These are phyloP conservation scores for Drosophila subobscura DNA, from an alignment of 1,140 invertebrate genomes.

Conservation along the genomic window DNA sequence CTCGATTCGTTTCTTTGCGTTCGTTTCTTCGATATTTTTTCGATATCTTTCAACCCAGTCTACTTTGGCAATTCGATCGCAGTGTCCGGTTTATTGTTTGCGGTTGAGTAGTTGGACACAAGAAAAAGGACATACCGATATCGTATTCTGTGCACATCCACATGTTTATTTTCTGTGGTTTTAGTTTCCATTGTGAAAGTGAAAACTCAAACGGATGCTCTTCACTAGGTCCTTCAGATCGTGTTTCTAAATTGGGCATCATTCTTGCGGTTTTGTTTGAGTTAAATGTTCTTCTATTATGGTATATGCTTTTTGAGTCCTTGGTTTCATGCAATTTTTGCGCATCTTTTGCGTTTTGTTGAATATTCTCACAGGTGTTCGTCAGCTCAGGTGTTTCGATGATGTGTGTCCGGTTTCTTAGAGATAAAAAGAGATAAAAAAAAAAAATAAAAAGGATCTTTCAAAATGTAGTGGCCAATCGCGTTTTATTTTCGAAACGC, in stretches of 20 bases:
- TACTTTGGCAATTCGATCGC: conserved; percentile 68
- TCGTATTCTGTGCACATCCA: conserved; percentile 55
- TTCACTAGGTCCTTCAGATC: conserved; percentile 41
- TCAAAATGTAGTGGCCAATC: conserved; percentile 23
- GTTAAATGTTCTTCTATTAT: conserved; percentile 61
- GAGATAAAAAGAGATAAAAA: no score
- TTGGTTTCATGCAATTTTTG: conserved; percentile 73
- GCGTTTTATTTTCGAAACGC: background rate
- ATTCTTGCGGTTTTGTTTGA: conserved; percentile 54
- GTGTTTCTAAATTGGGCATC: conserved; percentile 25
- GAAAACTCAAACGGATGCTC: conserved; percentile 78
- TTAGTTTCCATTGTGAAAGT: conserved; percentile 79
- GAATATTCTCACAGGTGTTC: conserved; percentile 78
- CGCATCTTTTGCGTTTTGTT: conserved; percentile 70
- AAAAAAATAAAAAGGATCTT: no score
- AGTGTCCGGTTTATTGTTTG: conserved; percentile 76
- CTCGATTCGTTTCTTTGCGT: no score
- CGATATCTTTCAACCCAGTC: conserved; percentile 34
- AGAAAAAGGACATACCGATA: conserved; percentile 49
- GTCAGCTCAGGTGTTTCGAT: conserved; percentile 22
- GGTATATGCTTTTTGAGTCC: conserved; percentile 42
- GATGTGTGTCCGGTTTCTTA: conserved; percentile 63
- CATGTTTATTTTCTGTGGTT: conserved; percentile 62
- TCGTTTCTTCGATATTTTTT: background rate
- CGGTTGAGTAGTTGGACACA: conserved; percentile 60